Evolutionary conservation across 1,140 invertebrate species (phyloP).

Genomic region (Elymnias hypermnestra): DNA sequence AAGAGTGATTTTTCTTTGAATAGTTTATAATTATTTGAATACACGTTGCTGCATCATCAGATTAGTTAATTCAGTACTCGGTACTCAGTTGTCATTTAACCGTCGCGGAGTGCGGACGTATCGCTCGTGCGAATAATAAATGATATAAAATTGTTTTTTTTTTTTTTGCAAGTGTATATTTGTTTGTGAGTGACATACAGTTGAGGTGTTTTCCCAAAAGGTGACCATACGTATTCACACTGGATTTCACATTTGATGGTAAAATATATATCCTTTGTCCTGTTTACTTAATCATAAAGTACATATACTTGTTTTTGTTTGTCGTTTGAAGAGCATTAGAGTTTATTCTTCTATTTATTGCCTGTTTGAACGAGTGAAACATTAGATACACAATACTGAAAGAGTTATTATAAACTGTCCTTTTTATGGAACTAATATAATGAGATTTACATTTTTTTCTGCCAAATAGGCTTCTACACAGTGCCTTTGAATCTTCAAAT

Average conservation of each 20-base stretch:
- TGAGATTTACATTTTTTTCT: no score
- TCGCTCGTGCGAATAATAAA: conserved; percentile 14
- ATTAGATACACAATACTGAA: no score
- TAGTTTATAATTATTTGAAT: conserved; percentile 15
- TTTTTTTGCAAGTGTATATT: conserved; percentile 32
- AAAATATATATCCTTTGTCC: conserved; percentile 15
- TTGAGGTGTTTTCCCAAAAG: conserved; percentile 16
- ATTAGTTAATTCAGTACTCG: neutral
- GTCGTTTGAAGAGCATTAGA: no score
- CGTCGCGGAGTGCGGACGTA: conserved; percentile 25
- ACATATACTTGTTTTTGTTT: no score
- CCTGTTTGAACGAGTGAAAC: no score
- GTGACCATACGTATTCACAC: conserved; percentile 34
- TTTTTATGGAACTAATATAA: no score
- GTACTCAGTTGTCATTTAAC: conserved; percentile 31
- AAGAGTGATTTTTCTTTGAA: no score
- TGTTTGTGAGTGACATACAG: conserved; percentile 25
- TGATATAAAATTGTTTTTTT: conserved; percentile 19
- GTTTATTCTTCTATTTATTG: no score
- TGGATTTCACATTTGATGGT: conserved; percentile 63
- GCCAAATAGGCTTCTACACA: no score
- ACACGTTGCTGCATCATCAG: conserved; percentile 34
- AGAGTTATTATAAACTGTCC: no score
- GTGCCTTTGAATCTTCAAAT: no score
- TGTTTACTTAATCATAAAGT: neutral